Evolutionary conservation across 2,888 invertebrate genomes (phyloP).

Genomic region (Pogonocherus hispidulus): DNA sequence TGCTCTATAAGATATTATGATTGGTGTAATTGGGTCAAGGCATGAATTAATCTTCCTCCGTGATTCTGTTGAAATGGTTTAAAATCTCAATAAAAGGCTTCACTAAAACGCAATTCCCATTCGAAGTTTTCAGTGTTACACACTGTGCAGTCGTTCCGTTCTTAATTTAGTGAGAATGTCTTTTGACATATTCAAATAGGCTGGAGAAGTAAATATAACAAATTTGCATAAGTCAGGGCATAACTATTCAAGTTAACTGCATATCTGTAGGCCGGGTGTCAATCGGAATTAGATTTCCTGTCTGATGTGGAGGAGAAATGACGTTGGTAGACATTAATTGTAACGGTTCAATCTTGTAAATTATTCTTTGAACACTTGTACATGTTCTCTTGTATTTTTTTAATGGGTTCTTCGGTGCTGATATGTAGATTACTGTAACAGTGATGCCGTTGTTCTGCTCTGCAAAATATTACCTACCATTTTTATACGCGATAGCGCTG

Average conservation of each 20-base stretch:
- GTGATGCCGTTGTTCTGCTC: slow-evolving; percentile 12
- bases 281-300: slow-evolving; percentile 58
- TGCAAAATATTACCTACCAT: slow-evolving; percentile 1
- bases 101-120: too few species aligned
- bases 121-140: too few species aligned
- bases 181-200: slow-evolving; percentile 51
- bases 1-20: too few species aligned
- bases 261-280: slow-evolving; percentile 54
- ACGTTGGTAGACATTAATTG: slow-evolving; percentile 40
- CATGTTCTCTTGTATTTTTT: slow-evolving; percentile 43
- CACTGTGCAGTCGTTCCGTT: slow-evolving; percentile 45
- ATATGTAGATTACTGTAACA: slow-evolving; percentile 23
- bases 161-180: slow-evolving; percentile 55
- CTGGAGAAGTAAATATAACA: slow-evolving; percentile 31
- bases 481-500: neutral
- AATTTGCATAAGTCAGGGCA: slow-evolving; percentile 47
- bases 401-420: slow-evolving; percentile 16
- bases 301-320: slow-evolving; percentile 52
- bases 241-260: slow-evolving; percentile 55
- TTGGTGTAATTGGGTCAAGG: too few species aligned
- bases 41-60: too few species aligned
- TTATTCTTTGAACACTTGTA: slow-evolving; percentile 49
- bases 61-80: too few species aligned
- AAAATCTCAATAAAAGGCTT: too few species aligned
- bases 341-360: slow-evolving; percentile 53